Evolutionary conservation across 2,888 invertebrate species (phyloP).

Genomic region (Margaritifera margaritifera): DNA sequence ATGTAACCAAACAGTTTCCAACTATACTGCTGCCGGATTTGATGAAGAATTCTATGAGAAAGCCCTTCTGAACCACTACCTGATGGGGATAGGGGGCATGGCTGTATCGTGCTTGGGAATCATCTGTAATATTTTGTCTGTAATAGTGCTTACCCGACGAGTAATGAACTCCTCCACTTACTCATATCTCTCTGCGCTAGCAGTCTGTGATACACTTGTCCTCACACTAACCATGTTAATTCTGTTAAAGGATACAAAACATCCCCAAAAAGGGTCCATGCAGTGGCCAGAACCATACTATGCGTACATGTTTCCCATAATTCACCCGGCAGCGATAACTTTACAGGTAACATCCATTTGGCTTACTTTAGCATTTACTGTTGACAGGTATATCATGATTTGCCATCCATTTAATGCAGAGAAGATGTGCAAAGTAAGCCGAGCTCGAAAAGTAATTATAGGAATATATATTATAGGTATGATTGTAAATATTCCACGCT

Average conservation of each 20-base stretch:
- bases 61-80: constrained; percentile 60
- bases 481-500: constrained; percentile 68
- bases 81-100: constrained; percentile 69
- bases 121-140: constrained; percentile 68
- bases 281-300: constrained; percentile 48
- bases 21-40: no score
- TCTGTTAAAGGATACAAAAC: constrained; percentile 60
- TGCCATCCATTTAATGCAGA: constrained; percentile 72
- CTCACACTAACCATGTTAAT: constrained; percentile 64
- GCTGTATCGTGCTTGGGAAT: constrained; percentile 68
- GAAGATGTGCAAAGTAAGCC: constrained; percentile 62
- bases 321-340: constrained; percentile 68
- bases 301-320: constrained; percentile 65
- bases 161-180: constrained; percentile 70
- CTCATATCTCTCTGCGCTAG: constrained; percentile 69
- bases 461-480: constrained; percentile 58
- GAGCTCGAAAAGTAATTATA: constrained; percentile 64
- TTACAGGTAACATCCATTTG: constrained; percentile 71
- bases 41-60: constrained; percentile 24
- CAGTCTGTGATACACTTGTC: constrained; percentile 69
- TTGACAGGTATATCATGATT: constrained; percentile 73
- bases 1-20: no score
- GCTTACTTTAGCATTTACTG: constrained; percentile 71
- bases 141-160: constrained; percentile 65
- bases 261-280: constrained; percentile 37